Evolutionary conservation across 2,888 invertebrate species (phyloP).

Genomic region (Limnephilus marmoratus): DNA sequence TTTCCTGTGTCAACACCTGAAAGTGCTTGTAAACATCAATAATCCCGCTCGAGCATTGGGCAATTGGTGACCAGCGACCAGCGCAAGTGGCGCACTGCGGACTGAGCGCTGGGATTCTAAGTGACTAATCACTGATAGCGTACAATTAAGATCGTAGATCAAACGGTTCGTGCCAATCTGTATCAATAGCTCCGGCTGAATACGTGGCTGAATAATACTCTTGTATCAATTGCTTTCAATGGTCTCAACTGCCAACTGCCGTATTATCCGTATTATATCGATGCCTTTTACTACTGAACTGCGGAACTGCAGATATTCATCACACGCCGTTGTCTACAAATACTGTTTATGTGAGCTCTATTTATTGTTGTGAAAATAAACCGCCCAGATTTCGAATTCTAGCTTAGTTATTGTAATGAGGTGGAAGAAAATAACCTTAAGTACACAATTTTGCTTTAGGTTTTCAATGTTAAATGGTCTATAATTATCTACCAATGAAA

Average conservation of each 20-base stretch:
- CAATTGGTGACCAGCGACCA: neutral
- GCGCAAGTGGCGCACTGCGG: neutral
- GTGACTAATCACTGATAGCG: conserved; percentile 47
- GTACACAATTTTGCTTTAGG: neutral
- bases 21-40: conserved; percentile 46
- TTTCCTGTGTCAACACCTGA: conserved; percentile 45
- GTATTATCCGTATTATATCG: neutral
- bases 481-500: too few relatives aligned
- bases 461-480: neutral
- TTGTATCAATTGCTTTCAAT: conserved; percentile 17
- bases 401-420: neutral
- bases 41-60: neutral
- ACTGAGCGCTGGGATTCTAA: conserved; percentile 14
- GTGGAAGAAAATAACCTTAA: neutral
- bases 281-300: neutral
- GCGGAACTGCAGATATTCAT: conserved; percentile 37
- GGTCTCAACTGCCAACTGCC: neutral
- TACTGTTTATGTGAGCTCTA: neutral
- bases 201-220: conserved; percentile 21
- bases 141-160: conserved; percentile 50
- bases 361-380: conserved; percentile 6
- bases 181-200: conserved; percentile 43
- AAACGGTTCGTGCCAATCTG: conserved; percentile 43
- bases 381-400: neutral
- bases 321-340: conserved; percentile 8